Conservation (phyloP, 2,113 vertebrate species). For the Dolichotis patagonum region DNA sequence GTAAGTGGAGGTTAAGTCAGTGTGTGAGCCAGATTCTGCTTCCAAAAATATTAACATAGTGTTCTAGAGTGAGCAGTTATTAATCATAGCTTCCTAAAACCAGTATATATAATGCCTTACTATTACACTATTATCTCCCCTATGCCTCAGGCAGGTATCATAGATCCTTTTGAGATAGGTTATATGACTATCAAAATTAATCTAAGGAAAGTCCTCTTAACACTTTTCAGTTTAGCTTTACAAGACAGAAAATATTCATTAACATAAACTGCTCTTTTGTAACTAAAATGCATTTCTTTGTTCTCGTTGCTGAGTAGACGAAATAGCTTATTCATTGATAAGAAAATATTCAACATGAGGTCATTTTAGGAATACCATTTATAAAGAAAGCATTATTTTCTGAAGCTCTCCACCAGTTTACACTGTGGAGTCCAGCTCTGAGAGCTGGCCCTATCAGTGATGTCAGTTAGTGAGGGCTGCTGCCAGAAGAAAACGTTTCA, state of each 20-base stretch:
- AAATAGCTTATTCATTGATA: background rate
- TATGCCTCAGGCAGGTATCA: background rate
- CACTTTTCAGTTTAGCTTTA: background rate
- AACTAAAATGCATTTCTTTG: background rate
- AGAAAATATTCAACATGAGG: background rate
- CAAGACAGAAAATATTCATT: background rate
- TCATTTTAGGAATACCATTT: background rate
- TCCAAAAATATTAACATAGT: background rate
- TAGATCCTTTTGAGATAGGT: background rate
- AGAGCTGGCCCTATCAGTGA: background rate
- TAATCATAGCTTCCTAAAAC: background rate
- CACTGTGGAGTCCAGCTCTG: background rate
- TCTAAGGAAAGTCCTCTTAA: background rate
- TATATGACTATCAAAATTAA: background rate
- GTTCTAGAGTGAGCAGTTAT: background rate
- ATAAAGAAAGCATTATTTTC: background rate
- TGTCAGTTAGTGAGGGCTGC: background rate
- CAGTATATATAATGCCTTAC: background rate
- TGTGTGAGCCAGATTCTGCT: background rate
- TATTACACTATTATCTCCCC: conserved; percentile 1
- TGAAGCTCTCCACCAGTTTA: background rate
- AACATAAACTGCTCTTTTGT: background rate
- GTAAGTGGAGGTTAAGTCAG: background rate
- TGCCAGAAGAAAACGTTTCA: background rate
- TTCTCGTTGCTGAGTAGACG: conserved; percentile 9